phyloP scores from a whole-genome alignment of 92 coral and sea anemone genomes.

The Bergia puertoricense region DNA sequence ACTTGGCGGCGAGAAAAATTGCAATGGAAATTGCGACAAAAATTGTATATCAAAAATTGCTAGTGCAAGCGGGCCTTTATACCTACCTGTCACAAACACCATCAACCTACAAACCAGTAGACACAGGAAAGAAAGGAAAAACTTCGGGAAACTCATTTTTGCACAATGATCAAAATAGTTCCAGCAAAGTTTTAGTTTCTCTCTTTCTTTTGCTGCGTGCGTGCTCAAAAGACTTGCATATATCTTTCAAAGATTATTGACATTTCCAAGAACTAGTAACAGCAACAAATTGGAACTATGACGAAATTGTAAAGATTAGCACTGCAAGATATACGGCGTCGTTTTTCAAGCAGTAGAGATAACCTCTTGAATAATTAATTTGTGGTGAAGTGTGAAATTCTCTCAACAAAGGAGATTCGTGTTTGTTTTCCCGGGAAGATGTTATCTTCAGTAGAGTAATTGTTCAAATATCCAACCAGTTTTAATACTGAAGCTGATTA shows the following conservation, averaged over 20 bases:
- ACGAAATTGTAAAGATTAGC: background rate
- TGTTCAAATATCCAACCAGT: background rate
- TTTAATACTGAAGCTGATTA: background rate
- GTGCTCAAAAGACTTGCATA: background rate
- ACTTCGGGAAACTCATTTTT: background rate
- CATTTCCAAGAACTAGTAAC: background rate
- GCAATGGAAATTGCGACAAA: too few species aligned
- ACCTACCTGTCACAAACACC: background rate
- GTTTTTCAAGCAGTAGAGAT: background rate
- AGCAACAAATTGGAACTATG: background rate
- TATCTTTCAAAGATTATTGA: background rate
- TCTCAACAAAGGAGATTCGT: background rate
- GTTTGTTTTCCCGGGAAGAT: background rate
- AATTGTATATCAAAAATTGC: too few species aligned
- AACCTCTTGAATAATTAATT: conserved; percentile 9
- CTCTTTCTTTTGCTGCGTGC: background rate
- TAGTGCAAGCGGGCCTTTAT: too few species aligned
- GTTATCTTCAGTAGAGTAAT: background rate
- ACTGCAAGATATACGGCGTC: background rate
- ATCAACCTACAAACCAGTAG: background rate
- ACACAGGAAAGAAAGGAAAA: background rate
- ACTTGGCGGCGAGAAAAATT: too few species aligned
- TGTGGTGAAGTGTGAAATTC: background rate
- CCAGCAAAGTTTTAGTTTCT: background rate
- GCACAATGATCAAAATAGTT: background rate